Conservation (phyloP, 2,888 invertebrate genomes). For the Cephus spinipes region DNA sequence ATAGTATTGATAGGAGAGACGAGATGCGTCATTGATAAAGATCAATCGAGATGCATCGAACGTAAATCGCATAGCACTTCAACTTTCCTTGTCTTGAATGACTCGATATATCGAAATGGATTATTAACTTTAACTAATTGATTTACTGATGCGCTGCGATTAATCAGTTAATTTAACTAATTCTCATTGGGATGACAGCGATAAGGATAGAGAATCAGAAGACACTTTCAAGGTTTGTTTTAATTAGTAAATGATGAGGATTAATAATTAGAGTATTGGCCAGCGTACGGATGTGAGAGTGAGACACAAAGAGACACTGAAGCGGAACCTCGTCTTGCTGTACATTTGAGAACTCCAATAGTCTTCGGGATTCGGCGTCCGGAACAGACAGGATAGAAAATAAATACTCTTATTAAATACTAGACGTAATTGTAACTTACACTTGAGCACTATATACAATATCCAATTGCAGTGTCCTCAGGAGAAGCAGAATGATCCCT, state of each 20-base stretch:
- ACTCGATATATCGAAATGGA: background rate
- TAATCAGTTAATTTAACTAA: background rate
- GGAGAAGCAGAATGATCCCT: conserved; percentile 11
- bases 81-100: background rate
- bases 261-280: background rate
- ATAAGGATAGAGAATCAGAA: background rate
- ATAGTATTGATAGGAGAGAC: background rate
- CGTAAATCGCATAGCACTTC: background rate
- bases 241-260: background rate
- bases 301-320: background rate
- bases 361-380: background rate
- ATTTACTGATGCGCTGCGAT: background rate
- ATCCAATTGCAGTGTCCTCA: conserved; percentile 1
- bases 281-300: background rate
- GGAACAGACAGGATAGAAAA: background rate
- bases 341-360: background rate
- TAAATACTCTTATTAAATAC: background rate
- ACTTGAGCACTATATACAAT: background rate
- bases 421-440: background rate
- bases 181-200: background rate
- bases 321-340: background rate
- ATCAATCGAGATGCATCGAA: background rate
- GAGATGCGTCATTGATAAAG: background rate
- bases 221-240: background rate
- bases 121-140: background rate